Evolutionary conservation across 2,113 vertebrate genomes (phyloP), one percentile per base, ranked within the genome.

Genomic region (Motacilla tschutschensis): DNA sequence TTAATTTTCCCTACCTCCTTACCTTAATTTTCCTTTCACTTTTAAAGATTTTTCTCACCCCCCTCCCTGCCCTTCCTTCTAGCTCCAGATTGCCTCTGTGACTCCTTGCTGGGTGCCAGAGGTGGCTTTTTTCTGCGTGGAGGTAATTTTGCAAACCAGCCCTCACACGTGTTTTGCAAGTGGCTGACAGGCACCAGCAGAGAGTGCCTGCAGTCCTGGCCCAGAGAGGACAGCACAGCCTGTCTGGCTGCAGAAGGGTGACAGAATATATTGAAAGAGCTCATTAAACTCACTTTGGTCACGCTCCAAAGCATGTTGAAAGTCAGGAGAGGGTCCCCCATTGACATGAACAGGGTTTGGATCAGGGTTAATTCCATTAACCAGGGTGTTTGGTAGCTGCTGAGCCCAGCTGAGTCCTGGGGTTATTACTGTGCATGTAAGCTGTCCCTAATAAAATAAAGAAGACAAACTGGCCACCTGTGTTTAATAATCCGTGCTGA

Each of bases 401-500:
- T 79, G 69, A 87, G 57, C 36, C 36, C 72, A 59, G 31, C 24
- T 8, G 17, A 55, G 51, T 14, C 60, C 63, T 47, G 78, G 6
- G 28, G 66, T 80, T 83, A 41, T 81, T 66, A 24, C 20, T 24
- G 40, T 53, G 55, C 6, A 0, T 57, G 48, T 74, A 62, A 93
- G 57, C 38, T 7, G 4, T 33, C 29, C 73, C 65, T 75, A 60
- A 78, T 78, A 77, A 92, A 89, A 87, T 64, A 71, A 76, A 83
- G 62, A 74, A 1, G 43, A 85, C 57, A 82, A 82, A 84, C 41
- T 31, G 65, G 46, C 79, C 90, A 85, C 88, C 79, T 78, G 58
- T 80, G 79, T 91, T 93, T 88, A 90, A 90, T 77, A 88, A 79
- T 28, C 90, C 5, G 2, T 10, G 31, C 41, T 74, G 82, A 87